A percentile compares a stretch with the other conserved stretches of the same genome.
Evolutionary conservation across 2,113 vertebrate genomes (phyloP).

Genomic region (Cyanoramphus novaezelandiae): DNA sequence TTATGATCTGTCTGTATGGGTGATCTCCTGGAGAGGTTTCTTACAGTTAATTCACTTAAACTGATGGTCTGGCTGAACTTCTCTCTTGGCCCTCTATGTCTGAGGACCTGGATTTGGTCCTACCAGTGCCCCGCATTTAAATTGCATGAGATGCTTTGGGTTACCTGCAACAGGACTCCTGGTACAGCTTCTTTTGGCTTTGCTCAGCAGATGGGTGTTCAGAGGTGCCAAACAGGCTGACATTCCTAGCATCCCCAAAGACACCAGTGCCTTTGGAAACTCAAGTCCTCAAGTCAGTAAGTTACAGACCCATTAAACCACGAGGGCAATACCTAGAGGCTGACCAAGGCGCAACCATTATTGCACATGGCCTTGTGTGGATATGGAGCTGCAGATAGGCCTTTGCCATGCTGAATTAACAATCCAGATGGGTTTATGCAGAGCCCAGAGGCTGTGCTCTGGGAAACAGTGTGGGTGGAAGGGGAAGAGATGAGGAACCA

Average conservation of each 20-base stretch:
- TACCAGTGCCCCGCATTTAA: neutral
- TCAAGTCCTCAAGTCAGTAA: neutral
- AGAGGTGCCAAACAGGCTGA: neutral
- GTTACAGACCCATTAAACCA: neutral
- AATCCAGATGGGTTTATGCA: neutral
- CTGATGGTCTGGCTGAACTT: neutral
- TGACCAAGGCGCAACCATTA: neutral
- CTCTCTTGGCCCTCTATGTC: neutral
- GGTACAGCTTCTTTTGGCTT: neutral
- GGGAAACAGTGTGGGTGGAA: neutral
- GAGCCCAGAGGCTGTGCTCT: neutral
- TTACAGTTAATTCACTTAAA: neutral
- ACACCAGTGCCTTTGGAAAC: neutral
- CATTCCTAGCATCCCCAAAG: neutral
- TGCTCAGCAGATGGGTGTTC: neutral
- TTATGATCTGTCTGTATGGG: accelerated
- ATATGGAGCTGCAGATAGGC: neutral
- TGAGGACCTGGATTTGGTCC: neutral
- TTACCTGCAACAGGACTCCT: neutral
- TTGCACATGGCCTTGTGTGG: neutral
- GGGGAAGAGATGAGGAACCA: neutral
- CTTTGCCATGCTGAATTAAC: neutral
- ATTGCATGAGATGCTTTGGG: neutral
- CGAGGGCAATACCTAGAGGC: neutral
- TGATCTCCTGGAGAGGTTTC: neutral